Evolutionary conservation across 1,140 invertebrate species (phyloP).

Genomic region (Penaeus vannamei): DNA sequence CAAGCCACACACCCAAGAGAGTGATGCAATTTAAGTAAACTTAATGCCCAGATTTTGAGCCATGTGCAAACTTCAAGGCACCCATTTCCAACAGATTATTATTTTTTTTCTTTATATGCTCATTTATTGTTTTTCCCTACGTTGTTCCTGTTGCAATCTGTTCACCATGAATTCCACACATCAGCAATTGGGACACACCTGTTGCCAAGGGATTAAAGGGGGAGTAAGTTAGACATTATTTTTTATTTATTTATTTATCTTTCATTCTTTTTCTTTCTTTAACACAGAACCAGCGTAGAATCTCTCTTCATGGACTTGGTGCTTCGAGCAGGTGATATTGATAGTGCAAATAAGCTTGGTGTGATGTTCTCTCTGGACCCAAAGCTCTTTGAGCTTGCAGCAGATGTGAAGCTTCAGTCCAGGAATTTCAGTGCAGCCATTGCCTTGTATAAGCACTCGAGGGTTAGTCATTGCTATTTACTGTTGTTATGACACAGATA

Average conservation of each 20-base stretch:
- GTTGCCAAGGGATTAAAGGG: not conserved
- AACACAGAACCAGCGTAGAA: slow-evolving; percentile 61
- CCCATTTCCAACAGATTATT: too few relatives aligned
- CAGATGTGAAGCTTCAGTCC: slow-evolving; percentile 54
- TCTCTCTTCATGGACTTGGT: slow-evolving; percentile 60
- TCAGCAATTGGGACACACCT: not conserved
- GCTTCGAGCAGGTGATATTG: slow-evolving; percentile 58
- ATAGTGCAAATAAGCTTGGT: slow-evolving; percentile 56
- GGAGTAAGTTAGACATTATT: too few relatives aligned
- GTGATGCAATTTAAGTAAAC: too few relatives aligned
- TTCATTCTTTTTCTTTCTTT: not conserved
- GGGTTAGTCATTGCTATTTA: slow-evolving; percentile 29
- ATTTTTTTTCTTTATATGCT: too few relatives aligned
- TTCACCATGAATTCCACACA: too few relatives aligned
- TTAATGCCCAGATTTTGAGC: too few relatives aligned
- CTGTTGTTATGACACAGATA: not conserved
- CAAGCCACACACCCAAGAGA: too few relatives aligned
- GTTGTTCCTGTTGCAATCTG: too few relatives aligned
- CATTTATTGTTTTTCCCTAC: too few relatives aligned
- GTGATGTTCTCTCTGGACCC: slow-evolving; percentile 59
- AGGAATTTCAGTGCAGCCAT: slow-evolving; percentile 57
- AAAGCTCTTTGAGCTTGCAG: slow-evolving; percentile 59
- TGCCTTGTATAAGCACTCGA: slow-evolving; percentile 60
- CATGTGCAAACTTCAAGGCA: too few relatives aligned
- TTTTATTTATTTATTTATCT: not conserved